These are phyloP conservation scores for Branchinecta sandiegonensis DNA, from an alignment of 2,888 invertebrate species.

Conservation along the genomic window DNA sequence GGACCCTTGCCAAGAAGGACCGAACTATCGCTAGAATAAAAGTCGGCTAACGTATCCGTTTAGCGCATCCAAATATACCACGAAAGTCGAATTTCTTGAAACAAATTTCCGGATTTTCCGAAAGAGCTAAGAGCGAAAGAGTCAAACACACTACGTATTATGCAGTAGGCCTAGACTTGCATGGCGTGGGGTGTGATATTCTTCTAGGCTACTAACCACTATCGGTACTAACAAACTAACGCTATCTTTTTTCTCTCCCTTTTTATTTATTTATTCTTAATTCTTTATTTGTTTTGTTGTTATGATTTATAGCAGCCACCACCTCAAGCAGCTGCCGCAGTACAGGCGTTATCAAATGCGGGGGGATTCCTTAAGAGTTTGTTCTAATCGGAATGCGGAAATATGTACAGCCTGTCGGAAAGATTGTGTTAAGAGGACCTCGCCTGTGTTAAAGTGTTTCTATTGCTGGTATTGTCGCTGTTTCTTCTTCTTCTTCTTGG, in stretches of 20 bases:
- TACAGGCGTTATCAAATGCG: slow-evolving; percentile 26
- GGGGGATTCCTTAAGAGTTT: slow-evolving; percentile 30
- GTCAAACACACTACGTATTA: no score
- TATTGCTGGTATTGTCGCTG: neutral
- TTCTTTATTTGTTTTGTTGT: slow-evolving; percentile 22
- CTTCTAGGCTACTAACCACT: no score
- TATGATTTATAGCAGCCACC: slow-evolving; percentile 14
- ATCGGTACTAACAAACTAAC: neutral
- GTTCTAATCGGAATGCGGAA: slow-evolving; percentile 27
- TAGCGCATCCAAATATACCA: no score
- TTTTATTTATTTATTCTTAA: slow-evolving; percentile 21
- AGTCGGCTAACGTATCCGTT: no score
- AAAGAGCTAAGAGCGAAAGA: no score
- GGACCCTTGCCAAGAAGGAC: no score
- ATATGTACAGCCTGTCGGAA: no score
- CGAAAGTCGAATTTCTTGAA: no score
- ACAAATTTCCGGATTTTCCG: no score
- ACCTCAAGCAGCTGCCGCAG: slow-evolving; percentile 24
- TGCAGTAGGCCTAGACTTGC: no score
- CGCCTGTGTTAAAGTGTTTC: neutral
- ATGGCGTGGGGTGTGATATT: no score
- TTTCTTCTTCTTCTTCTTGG: neutral
- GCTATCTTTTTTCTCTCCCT: slow-evolving; percentile 22
- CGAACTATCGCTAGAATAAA: no score
- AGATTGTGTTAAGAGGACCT: neutral